Evolutionary conservation across 2,113 vertebrate species (phyloP), one percentile per base, ranked within the genome.

Genomic region (Pangasianodon gigas): DNA sequence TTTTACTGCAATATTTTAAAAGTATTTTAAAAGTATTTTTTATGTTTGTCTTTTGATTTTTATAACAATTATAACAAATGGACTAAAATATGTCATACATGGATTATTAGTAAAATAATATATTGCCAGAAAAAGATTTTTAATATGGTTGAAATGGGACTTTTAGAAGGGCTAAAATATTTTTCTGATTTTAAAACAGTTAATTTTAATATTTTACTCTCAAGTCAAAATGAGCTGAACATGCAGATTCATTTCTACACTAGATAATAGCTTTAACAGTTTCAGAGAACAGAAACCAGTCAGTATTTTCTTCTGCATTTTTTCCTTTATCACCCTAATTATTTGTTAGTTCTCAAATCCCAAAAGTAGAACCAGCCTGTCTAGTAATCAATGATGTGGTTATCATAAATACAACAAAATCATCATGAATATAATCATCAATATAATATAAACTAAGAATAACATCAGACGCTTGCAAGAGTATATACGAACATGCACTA

Each of bases 171-270:
- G 26, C 8, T 62, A 10, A 67, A 29, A 67, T 67, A n/a, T 67
- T 67, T 16, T 71, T 69, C 6, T 9, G 6, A 29, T 26, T 58
- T 29, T 29, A 29, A 65, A 65, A 6, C 8, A 65, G 24, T 29
- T 29, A 6, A 65, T 29, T 65, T 26, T 29, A 29, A 65, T 65
- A 29, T 10, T 65, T 65, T 29, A 10, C 18, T 58, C 56, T 58
- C 56, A 58, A 21, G 9, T 65, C 58, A 60, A 65, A 65, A 65
- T 60, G 6, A 21, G 62, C 3, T 69, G 67, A 69, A 37, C 8
- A 29, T 29, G 24, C 14, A 71, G 29, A 19, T 52, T 90, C 88
- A 91, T 88, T 67, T 60, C 62, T 91, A 91, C 52, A 52, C 52
- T 77, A 16, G 37, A 18, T 56, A 74, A 58, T 19, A 54, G 71